Evolutionary conservation across 1,140 invertebrate genomes (phyloP).

Genomic region (Lordiphosa clarofinis): DNA sequence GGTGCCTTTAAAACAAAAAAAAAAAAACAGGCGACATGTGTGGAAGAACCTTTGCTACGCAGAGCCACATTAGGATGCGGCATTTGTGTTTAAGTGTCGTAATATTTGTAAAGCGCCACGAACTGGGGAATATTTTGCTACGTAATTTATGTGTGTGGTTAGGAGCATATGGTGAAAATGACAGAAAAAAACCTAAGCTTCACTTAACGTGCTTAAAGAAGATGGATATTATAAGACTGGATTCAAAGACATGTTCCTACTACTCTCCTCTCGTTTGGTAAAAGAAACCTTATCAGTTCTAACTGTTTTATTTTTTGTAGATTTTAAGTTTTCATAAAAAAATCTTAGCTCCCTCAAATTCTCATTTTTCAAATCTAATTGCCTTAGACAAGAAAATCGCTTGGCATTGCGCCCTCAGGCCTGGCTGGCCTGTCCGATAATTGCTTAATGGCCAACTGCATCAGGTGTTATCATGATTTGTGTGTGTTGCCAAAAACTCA

Average conservation of each 20-base stretch:
- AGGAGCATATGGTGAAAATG: conserved; percentile 25
- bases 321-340: too few relatives aligned
- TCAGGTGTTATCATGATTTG: conserved; percentile 66
- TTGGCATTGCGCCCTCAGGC: conserved; percentile 5
- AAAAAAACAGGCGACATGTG: conserved; percentile 14
- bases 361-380: conserved; percentile 1
- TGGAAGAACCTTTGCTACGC: conserved; percentile 7
- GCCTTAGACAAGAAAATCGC: conserved; percentile 3
- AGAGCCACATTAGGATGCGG: conserved; percentile 48
- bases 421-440: conserved; percentile 29
- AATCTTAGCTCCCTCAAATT: too few relatives aligned
- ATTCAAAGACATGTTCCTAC: too few relatives aligned
- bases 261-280: too few relatives aligned
- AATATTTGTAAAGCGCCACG: conserved; percentile 62
- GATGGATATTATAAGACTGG: too few relatives aligned
- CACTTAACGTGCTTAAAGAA: not conserved
- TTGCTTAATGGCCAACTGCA: conserved; percentile 56
- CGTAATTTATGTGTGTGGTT: conserved; percentile 52
- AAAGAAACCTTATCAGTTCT: too few relatives aligned
- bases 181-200: conserved; percentile 6
- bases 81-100: conserved; percentile 69
- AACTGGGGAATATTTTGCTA: conserved; percentile 35
- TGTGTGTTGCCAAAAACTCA: conserved; percentile 40
- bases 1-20: conserved; percentile 15
- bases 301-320: too few relatives aligned